Percentiles rank a stretch among this genome's conserved stretches.
Conservation (phyloP, 1,140 invertebrate species). For the Drosophila ogumai region DNA sequence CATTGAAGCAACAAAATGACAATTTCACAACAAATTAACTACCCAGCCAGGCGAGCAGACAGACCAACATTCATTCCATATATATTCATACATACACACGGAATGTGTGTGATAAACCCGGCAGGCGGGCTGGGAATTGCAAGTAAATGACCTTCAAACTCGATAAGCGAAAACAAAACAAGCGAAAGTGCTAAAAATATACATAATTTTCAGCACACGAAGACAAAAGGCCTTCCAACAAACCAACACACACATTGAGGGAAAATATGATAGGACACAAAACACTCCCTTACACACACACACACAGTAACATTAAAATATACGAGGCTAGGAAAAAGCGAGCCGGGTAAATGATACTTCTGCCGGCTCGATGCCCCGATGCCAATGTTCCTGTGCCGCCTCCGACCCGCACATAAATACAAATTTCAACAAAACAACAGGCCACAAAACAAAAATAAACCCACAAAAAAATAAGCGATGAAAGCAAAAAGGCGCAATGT, state of each 20-base stretch:
- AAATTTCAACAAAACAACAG: conserved; percentile 75
- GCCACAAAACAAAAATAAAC: conserved; percentile 58
- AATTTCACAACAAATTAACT: conserved; percentile 83
- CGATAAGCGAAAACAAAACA: conserved; percentile 83
- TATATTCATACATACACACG: conserved; percentile 11
- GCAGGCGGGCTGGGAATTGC: conserved; percentile 56
- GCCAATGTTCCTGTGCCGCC: conserved; percentile 58
- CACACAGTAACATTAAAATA: conserved; percentile 69
- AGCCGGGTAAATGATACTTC: conserved; percentile 69
- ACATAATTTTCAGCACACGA: conserved; percentile 75
- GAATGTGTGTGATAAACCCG: conserved; percentile 54
- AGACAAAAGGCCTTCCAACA: conserved; percentile 37
- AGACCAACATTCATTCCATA: conserved; percentile 45
- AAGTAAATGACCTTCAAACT: conserved; percentile 82
- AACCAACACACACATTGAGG: conserved; percentile 22
- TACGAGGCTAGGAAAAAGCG: conserved; percentile 59
- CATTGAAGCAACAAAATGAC: conserved; percentile 80
- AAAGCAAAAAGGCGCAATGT: conserved; percentile 73
- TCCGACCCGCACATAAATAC: conserved; percentile 72
- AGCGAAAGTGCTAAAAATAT: conserved; percentile 83
- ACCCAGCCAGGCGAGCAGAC: conserved; percentile 59
- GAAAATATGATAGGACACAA: conserved; percentile 74
- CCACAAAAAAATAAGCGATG: conserved; percentile 60
- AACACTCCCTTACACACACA: conserved; percentile 17
- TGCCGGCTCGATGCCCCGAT: conserved; percentile 44